Evolutionary conservation across 1,140 invertebrate genomes (phyloP), one percentile per base, ranked within the genome.

Genomic region (Dufourea novaeangliae): DNA sequence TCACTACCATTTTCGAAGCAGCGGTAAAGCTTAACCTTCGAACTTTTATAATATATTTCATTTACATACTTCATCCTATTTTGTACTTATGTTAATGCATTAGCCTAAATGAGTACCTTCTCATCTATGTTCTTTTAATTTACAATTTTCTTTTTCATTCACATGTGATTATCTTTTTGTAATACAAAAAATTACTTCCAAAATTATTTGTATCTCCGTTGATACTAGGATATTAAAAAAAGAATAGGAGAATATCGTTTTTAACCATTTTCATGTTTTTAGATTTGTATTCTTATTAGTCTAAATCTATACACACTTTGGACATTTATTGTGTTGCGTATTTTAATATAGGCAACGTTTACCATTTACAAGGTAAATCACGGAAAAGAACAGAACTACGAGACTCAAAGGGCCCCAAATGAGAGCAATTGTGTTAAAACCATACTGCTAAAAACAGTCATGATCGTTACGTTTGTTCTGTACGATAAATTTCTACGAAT

Each of bases 81-180:
- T 77, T 85, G 78, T 85, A 84, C 83, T 84, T 84, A 84, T 56
- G 6, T 78, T 84, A 80, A 83, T 32, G 17, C 46, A 72, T 63
- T 70, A 83, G 34, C 41, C 44, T 83, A 78, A 72, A 72, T n/a
- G 32, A 81, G 27, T 76, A 37, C 0, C 34, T 64, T 46, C 56
- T 70, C 71, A 62, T 2, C 52, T 66, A 69, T 1, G 14, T 50
- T 11, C 3, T 56, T 25, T 74, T 52, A 84, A 52, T 84, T 83
- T 69, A 83, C 68, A 72, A 76, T 39, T 52, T 25, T 54, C 22
- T 14, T 56, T 22, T n/a, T 27, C 29, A 25, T 20, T 64, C 39
- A 52, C 14, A 57, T 62, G 39, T 41, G 34, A 22, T 34, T 68
- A 78, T 61, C n/a, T 29, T 44, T 6, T 59, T 14, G 62, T 20